Evolutionary conservation across 2,888 invertebrate species (phyloP).

Genomic region (Hanleya hanleyi): DNA sequence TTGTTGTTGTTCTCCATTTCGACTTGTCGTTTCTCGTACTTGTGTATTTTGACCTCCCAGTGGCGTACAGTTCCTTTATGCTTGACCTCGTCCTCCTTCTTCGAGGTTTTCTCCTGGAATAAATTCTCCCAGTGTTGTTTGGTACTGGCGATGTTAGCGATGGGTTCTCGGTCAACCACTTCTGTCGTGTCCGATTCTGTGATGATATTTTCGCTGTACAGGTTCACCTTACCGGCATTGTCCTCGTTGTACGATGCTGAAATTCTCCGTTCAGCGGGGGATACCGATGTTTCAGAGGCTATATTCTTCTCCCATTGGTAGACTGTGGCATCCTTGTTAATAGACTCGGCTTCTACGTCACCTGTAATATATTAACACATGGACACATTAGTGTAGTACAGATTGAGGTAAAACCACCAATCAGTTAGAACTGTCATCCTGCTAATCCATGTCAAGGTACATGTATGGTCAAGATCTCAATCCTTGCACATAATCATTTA

Average conservation of each 20-base stretch:
- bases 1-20: conserved; percentile 27
- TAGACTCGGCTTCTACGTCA: conserved; percentile 2
- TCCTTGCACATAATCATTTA: no score
- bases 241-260: neutral
- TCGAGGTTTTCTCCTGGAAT: neutral
- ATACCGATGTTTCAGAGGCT: neutral
- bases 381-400: neutral
- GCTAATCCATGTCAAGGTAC: no score
- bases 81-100: neutral
- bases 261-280: neutral
- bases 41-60: conserved; percentile 57
- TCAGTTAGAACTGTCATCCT: no score
- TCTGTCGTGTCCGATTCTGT: conserved; percentile 57
- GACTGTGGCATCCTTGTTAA: neutral
- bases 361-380: neutral
- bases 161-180: conserved; percentile 58
- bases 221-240: conserved; percentile 40
- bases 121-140: conserved; percentile 58
- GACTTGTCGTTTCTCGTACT: conserved; percentile 22
- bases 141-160: conserved; percentile 57
- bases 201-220: conserved; percentile 61
- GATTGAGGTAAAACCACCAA: neutral
- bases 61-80: conserved; percentile 38
- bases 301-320: conserved; percentile 6
- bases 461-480: no score